Base-by-base conservation (phyloP, 2,888 invertebrate species). In the Physocephala rufipes region DNA sequence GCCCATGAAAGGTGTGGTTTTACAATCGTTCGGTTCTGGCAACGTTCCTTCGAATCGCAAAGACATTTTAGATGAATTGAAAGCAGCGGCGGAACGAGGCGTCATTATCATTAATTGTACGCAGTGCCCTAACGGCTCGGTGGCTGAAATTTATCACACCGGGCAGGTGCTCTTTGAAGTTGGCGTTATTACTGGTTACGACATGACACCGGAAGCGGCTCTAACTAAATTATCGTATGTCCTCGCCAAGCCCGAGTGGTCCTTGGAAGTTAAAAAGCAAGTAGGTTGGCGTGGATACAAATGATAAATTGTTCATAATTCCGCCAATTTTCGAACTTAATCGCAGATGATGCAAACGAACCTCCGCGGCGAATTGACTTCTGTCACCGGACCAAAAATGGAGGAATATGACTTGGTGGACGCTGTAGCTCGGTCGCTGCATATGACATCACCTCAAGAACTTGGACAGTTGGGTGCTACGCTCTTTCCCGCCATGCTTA, bases 11-110 rank as follows among this genome's bases (percentile, higher is more conserved):
- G 90, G 98, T 16, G 91, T 97, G 0, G 93, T 99, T 0, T 85
- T 99, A 53, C 95, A 97, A 86, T 94, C 94, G 0, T 99, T 96
- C 80, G 99, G 99, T 0, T 90, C 94, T 0, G 99, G 99, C 0
- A 99, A 99, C 82, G 90, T 97, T 47, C 98, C 98, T 0, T 90
- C 91, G 0, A 92, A 93, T 81, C 89, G 95, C 12, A 86, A 87
- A n/a, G 97, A 97, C 78, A 87, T 99, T 1, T 85, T 96, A 9
- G 87, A 90, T 0, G 93, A 90, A 76, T 86, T 98, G 24, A 87
- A 87, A 36, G 87, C 88, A 0, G 96, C 97, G 0, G 88, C 92
- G 0, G 85, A 89, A 12, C 87, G 94, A 15, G 95, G 95, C 0
- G 90, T 97, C 1, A 90, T 99, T 49, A 90, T 97, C 45, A 90